phyloP scores from a whole-genome alignment of 92 coral and sea anemone genomes.

The Blastomussa wellsi region DNA sequence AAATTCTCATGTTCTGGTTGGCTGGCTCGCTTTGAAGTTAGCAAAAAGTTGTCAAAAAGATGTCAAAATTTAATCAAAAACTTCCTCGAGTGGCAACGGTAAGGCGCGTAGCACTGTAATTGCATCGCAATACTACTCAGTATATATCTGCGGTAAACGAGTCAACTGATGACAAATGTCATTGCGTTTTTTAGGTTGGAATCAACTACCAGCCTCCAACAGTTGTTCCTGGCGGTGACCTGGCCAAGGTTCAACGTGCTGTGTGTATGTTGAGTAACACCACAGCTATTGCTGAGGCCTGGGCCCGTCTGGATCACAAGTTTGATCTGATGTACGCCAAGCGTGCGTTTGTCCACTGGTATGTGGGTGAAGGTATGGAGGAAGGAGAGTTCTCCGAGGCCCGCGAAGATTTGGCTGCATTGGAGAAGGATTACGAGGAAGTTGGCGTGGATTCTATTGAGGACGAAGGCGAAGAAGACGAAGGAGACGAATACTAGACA shows the following conservation, averaged over 20 bases:
- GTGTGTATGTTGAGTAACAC: constrained; percentile 95
- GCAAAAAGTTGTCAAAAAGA: no score
- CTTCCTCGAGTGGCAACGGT: no score
- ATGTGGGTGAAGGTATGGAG: constrained; percentile 97
- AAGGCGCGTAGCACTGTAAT: no score
- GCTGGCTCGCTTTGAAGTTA: no score
- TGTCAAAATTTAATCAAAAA: no score
- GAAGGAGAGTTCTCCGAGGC: constrained; percentile 99
- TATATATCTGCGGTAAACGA: no score
- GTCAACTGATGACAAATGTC: no score
- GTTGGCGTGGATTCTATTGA: constrained; percentile 68
- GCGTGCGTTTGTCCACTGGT: constrained; percentile 99
- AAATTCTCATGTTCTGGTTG: no score
- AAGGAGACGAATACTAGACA: constrained; percentile 25
- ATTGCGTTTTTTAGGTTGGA: constrained; percentile 64
- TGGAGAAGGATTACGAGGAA: constrained; percentile 98
- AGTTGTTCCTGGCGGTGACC: constrained; percentile 91
- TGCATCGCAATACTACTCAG: no score
- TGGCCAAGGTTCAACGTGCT: constrained; percentile 94
- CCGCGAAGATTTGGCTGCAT: constrained; percentile 95
- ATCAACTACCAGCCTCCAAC: constrained; percentile 93
- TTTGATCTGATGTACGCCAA: constrained; percentile 95
- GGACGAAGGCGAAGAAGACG: constrained; percentile 18
- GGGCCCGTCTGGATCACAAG: constrained; percentile 97
- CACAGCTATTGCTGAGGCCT: constrained; percentile 94